Base-by-base conservation (phyloP, 2,113 vertebrate genomes). In the Tretioscincus oriximinensis region DNA sequence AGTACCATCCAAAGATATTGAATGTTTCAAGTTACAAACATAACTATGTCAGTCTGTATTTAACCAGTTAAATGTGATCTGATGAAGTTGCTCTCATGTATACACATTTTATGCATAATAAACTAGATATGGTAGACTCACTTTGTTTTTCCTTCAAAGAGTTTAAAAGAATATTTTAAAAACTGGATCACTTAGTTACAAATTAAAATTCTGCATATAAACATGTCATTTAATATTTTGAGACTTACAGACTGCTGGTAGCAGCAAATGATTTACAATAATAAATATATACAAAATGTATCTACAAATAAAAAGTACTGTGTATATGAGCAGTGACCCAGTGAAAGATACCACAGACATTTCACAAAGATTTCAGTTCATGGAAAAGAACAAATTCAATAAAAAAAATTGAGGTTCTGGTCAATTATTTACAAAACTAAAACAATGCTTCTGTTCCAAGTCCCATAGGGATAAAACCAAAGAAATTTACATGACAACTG, bases 401-500 rank as follows among this genome's bases (percentile, higher is more conserved):
- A 96, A 95, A 91, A 95, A 78, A 95, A 93, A 94, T 84, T 95
- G 93, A 95, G 92, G 94, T 93, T 92, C 89, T 90, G 90, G 92
- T 93, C 90, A 88, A 88, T 76, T 95, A 96, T 96, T 94, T 95
- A 96, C 95, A 96, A 88, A 94, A 94, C 90, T 93, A 87, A 94
- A 96, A 90, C 92, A 95, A 83, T 91, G 90, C 93, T 91, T 93
- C 92, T 94, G 88, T 94, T 95, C 91, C 95, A 96, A 96, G 95
- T 97, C 96, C 96, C 96, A 97, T 96, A 94, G 98, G 96, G 96
- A 97, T 96, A 90, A 95, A 94, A 95, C 93, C 90, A 94, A 94
- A 88, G 90, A 93, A 92, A 92, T 93, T 91, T 90, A 93, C 93
- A 98, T 94, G 95, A 95, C 92, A 81, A 29, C 64, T 47, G 92